These are phyloP conservation scores for Sebastes dallii DNA, from an alignment of 2,797 vertebrate species.

Conservation along the genomic window DNA sequence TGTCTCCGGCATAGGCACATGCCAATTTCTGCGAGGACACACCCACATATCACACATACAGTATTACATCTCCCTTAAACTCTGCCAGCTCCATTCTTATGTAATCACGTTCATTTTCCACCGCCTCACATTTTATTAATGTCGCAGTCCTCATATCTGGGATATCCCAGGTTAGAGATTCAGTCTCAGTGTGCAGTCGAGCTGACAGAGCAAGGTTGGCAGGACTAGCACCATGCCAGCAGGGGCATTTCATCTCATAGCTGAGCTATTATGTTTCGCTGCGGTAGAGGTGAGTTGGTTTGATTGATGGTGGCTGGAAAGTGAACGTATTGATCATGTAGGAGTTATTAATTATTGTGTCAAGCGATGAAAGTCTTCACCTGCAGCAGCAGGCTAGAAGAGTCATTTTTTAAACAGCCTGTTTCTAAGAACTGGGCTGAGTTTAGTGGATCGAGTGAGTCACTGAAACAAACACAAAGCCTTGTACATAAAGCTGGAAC, in stretches of 20 bases:
- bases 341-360: constrained; percentile 7
- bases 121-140: constrained; percentile 15
- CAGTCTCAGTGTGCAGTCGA: neutral
- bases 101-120: constrained; percentile 49
- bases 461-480: constrained; percentile 50
- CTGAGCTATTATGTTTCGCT: constrained; percentile 12
- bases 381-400: constrained; percentile 13
- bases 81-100: constrained; percentile 52
- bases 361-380: constrained; percentile 12
- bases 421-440: constrained; percentile 42
- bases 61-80: constrained; percentile 46
- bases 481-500: constrained; percentile 7
- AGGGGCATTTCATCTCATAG: constrained; percentile 16
- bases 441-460: constrained; percentile 37
- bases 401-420: neutral
- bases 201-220: neutral
- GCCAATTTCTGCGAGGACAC: constrained; percentile 58
- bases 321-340: neutral
- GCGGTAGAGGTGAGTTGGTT: neutral
- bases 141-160: neutral
- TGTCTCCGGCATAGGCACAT: constrained; percentile 60
- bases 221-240: neutral
- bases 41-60: constrained; percentile 57
- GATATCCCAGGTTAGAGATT: constrained; percentile 31
- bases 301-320: constrained; percentile 2